Base-by-base conservation (phyloP, 1,140 invertebrate genomes). In the Cotesia vestalis region DNA sequence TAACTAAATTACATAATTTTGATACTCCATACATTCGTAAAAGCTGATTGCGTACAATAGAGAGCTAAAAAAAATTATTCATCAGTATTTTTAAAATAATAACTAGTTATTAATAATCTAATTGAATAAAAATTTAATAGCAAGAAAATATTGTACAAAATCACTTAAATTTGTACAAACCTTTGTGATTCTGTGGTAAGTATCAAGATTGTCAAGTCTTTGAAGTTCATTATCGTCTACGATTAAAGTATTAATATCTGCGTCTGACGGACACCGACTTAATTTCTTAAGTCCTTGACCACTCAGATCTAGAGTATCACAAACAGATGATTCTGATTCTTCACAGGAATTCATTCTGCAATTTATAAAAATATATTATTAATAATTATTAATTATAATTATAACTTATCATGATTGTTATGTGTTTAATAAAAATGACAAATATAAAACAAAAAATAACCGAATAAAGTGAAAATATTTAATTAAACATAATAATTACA, bases 161-260 rank as follows among this genome's bases (percentile, higher is more conserved):
- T 70, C 8, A 4, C 51, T 66, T 40, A 75, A 73, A 52, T 9
- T 69, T 61, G 35, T 53, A 69, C 6, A 55, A 77, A 96, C 94
- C 89, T 94, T 95, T 87, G 92, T 92, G 38, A 96, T 89, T 80
- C 91, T 90, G 46, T 87, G 88, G 83, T 93, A 96, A 61, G 91
- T 91, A 78, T 96, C 94, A 73, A 97, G 89, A 86, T 95, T 94
- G 83, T 96, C 95, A 71, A 96, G 89, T 76, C 94, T 91, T 77
- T 94, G 92, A 64, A 97, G 85, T 78, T 93, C 92, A 89, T 97
- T 97, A 78, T 96, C 92, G 84, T 96, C 94, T 36, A 95, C 87
- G 74, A 95, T 92, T 62, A 97, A 87, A 73, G 91, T 92, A 59
- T 90, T 91, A 73, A 94, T 90, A 69, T 91, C 88, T 81, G 92